Percentiles rank a stretch among this genome's conserved stretches.
Evolutionary conservation across 2,797 vertebrate genomes (phyloP).

Genomic region (Muraenolepis orangiensis): DNA sequence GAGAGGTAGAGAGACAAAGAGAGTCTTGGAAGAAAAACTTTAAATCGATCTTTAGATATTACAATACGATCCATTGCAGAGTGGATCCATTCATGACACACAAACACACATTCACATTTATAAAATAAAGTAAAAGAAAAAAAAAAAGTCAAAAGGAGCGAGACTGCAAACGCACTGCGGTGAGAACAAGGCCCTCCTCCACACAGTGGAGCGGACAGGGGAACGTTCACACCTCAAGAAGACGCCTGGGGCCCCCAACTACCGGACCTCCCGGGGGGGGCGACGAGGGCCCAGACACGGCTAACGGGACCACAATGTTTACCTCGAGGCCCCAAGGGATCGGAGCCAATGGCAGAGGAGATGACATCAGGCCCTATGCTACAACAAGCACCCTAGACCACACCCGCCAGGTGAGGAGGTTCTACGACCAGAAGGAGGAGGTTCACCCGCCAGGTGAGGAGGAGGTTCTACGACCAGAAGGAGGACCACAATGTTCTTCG

Average conservation of each 20-base stretch:
- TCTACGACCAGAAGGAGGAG: no score
- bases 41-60: not conserved
- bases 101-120: not conserved
- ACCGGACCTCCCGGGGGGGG: no score
- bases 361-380: not conserved
- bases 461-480: not conserved
- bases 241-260: not conserved
- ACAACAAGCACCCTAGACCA: not conserved
- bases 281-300: not conserved
- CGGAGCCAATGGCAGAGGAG: not conserved
- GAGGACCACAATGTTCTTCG: not conserved
- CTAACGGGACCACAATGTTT: not conserved
- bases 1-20: conserved; percentile 9
- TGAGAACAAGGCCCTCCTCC: conserved; percentile 23
- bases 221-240: conserved; percentile 42
- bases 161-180: not conserved
- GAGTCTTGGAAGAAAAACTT: conserved; percentile 18
- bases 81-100: conserved; percentile 21
- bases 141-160: not conserved
- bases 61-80: conserved; percentile 23
- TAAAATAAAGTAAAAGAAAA: conserved; percentile 11
- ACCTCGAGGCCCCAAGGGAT: not conserved
- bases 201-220: conserved; percentile 18
- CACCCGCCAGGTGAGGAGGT: not conserved
- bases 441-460: not conserved